Conservation (phyloP, 2,797 vertebrate genomes). For the Tinamus major region DNA sequence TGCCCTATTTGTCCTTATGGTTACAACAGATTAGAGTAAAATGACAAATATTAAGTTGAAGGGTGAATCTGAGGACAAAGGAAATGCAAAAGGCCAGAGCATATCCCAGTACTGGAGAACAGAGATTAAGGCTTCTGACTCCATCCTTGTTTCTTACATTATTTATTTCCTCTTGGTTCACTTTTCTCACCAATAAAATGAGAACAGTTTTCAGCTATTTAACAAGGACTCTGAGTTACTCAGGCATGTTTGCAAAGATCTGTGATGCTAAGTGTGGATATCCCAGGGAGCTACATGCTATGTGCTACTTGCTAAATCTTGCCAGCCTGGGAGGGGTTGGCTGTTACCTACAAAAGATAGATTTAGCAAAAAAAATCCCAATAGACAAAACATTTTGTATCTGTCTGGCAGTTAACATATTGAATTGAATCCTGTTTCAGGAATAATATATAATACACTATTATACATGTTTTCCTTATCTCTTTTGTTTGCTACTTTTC, state of each 20-base stretch:
- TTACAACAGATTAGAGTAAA: background rate
- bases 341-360: background rate
- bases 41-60: background rate
- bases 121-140: background rate
- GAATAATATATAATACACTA: background rate
- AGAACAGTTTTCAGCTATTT: background rate
- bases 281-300: background rate
- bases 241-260: background rate
- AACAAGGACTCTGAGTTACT: background rate
- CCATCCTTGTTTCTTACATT: background rate
- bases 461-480: background rate
- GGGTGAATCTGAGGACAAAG: background rate
- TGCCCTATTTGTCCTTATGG: background rate
- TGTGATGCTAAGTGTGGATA: background rate
- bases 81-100: background rate
- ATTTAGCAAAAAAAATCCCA: background rate
- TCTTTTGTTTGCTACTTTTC: background rate
- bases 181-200: conserved; percentile 10
- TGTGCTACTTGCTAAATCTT: background rate
- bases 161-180: background rate
- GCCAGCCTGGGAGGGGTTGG: background rate
- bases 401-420: background rate
- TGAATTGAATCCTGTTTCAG: background rate
- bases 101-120: background rate
- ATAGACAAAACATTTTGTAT: background rate